Conservation (phyloP, 2,888 invertebrate genomes). For the Micoletzkya japonica region DNA sequence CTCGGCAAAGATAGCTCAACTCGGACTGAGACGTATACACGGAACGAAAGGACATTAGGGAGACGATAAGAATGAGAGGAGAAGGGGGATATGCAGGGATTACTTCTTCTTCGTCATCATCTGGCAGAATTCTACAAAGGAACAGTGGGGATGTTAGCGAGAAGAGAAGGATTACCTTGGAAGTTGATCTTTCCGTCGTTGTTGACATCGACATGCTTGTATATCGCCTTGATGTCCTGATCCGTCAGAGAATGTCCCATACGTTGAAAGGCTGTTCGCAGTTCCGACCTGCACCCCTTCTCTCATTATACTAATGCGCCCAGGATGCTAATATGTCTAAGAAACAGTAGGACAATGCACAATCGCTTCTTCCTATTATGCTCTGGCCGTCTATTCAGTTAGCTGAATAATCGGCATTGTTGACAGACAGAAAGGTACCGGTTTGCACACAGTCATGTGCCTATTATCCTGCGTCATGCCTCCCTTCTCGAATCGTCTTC, state of each 20-base stretch:
- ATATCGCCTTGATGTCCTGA: slow-evolving; percentile 64
- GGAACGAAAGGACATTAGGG: no score
- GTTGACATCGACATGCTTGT: slow-evolving; percentile 66
- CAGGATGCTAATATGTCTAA: not conserved
- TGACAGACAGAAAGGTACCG: no score
- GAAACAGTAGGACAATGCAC: no score
- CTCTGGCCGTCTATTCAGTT: no score
- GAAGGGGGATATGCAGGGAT: not conserved
- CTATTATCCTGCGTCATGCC: no score
- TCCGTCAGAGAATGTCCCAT: slow-evolving; percentile 64
- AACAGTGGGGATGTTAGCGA: slow-evolving; percentile 7
- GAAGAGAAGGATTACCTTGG: slow-evolving; percentile 43
- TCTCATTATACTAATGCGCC: not conserved
- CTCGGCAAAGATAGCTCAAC: no score
- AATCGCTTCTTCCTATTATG: no score
- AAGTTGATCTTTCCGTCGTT: slow-evolving; percentile 64
- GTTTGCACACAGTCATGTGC: no score
- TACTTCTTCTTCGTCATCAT: slow-evolving; percentile 61
- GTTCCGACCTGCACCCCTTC: slow-evolving; percentile 58
- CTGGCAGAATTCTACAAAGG: slow-evolving; percentile 58
- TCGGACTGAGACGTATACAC: no score
- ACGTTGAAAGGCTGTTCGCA: slow-evolving; percentile 64
- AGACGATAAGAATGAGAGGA: no score
- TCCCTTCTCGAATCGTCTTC: not conserved
- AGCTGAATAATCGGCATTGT: no score